Percentiles rank a stretch among this genome's conserved stretches.
These are phyloP conservation scores for Halcyon chelicuti DNA, from an alignment of 2,797 vertebrate genomes.

Conservation along the genomic window DNA sequence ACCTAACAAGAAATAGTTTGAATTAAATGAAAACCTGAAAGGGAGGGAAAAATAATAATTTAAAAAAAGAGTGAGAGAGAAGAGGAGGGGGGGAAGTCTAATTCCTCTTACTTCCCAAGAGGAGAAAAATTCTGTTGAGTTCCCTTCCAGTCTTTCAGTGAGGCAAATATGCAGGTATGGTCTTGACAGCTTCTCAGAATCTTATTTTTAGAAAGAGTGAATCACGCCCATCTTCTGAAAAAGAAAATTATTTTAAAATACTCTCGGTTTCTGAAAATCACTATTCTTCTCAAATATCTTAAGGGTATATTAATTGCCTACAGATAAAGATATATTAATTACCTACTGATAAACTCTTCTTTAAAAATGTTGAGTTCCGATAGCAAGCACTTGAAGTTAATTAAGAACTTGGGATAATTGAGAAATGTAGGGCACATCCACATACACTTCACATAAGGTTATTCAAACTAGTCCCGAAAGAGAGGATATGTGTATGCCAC, in stretches of 20 bases:
- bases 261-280: slow-evolving; percentile 9
- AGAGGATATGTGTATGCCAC: background rate
- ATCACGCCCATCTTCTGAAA: background rate
- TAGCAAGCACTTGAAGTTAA: slow-evolving; percentile 60
- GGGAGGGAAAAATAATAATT: background rate
- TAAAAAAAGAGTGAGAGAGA: background rate
- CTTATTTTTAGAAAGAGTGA: slow-evolving; percentile 23
- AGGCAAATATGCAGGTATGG: background rate
- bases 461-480: slow-evolving; percentile 40
- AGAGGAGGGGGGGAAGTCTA: accelerated
- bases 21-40: background rate
- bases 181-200: background rate
- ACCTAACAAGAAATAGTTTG: background rate
- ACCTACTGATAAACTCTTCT: slow-evolving; percentile 55
- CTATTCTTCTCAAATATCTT: slow-evolving; percentile 32
- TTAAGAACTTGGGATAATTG: slow-evolving; percentile 64
- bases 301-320: slow-evolving; percentile 46
- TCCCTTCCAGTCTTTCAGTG: background rate
- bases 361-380: slow-evolving; percentile 57
- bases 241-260: slow-evolving; percentile 28
- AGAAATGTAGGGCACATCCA: slow-evolving; percentile 53
- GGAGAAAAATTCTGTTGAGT: background rate
- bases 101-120: background rate
- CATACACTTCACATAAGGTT: slow-evolving; percentile 41
- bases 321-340: slow-evolving; percentile 68